A percentile compares a stretch with the other conserved stretches of the same genome.
These are phyloP conservation scores for Himalopsyche phryganea DNA, from an alignment of 1,140 invertebrate species.

Conservation along the genomic window DNA sequence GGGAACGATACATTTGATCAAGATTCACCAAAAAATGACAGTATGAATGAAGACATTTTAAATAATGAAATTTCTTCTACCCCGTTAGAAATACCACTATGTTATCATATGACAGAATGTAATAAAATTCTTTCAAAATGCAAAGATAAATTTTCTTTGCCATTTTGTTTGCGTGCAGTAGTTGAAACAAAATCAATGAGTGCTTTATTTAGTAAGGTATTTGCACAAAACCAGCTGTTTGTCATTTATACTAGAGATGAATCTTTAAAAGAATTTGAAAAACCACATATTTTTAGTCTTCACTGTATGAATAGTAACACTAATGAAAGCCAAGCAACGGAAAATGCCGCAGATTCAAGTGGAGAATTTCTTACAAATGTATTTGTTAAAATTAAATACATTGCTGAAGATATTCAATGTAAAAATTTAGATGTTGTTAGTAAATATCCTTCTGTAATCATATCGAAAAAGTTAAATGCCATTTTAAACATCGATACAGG, in stretches of 20 bases:
- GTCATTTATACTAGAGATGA: constrained; percentile 47
- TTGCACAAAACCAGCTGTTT: constrained; percentile 40
- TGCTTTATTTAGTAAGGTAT: constrained; percentile 2
- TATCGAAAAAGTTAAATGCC: constrained; percentile 45
- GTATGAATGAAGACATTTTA: not conserved
- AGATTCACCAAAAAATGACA: not conserved
- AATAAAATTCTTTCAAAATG: constrained; percentile 16
- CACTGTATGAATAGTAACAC: constrained; percentile 40
- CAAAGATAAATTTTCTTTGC: not conserved
- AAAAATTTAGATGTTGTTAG: constrained; percentile 5
- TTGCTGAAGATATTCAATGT: not conserved
- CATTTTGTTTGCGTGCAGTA: constrained; percentile 9
- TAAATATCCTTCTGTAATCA: constrained; percentile 36
- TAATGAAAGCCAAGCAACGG: constrained; percentile 36
- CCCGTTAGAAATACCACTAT: not conserved
- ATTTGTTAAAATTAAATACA: constrained; percentile 19
- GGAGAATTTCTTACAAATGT: constrained; percentile 41
- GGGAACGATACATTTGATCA: not conserved
- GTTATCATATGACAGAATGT: constrained; percentile 11
- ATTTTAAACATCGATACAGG: constrained; percentile 48
- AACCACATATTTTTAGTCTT: constrained; percentile 41
- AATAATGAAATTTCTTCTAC: too few species aligned
- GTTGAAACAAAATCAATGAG: not conserved
- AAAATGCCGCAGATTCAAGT: constrained; percentile 40
- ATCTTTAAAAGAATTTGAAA: constrained; percentile 37